Evolutionary conservation across 2,113 vertebrate genomes (phyloP).

Genomic region (Rostratula benghalensis): DNA sequence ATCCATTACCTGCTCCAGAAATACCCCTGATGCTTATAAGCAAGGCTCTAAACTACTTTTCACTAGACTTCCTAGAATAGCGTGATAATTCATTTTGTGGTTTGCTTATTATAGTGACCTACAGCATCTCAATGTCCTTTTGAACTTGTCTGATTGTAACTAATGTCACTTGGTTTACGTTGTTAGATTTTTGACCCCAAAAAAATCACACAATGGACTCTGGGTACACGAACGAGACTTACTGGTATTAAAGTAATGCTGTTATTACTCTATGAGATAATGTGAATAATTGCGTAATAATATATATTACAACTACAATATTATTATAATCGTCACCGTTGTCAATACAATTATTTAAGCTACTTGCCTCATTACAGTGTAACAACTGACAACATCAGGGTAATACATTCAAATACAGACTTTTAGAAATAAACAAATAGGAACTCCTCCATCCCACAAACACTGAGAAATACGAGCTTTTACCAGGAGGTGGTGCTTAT

Average conservation of each 20-base stretch:
- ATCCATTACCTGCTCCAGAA: neutral
- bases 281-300: neutral
- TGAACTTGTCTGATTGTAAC: neutral
- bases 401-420: neutral
- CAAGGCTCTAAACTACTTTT: neutral
- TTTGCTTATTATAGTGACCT: neutral
- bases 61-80: neutral
- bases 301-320: neutral
- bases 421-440: neutral
- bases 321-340: neutral
- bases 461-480: neutral
- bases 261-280: neutral
- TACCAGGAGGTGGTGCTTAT: conserved; percentile 72
- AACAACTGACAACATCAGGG: neutral
- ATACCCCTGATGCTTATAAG: neutral
- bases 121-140: neutral
- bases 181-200: neutral
- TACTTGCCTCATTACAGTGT: neutral
- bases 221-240: neutral
- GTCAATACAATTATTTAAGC: neutral
- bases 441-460: accelerated
- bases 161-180: neutral
- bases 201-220: neutral
- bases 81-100: neutral
- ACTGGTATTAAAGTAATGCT: neutral